Evolutionary conservation across 2,113 vertebrate genomes (phyloP), one percentile per base, ranked within the genome.

Genomic region (Parus major): DNA sequence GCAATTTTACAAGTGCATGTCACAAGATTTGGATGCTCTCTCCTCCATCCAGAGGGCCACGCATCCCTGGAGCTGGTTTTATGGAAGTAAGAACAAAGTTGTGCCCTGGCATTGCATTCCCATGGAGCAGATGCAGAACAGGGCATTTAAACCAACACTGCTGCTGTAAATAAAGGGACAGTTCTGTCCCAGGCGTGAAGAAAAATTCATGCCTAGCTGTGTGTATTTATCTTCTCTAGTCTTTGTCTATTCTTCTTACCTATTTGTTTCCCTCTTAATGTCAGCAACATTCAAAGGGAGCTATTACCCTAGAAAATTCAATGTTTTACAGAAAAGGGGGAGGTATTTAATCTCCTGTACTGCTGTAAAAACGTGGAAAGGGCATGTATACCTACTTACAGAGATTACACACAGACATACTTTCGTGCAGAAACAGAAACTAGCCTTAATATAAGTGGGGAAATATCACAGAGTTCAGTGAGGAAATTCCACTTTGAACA

Each of bases 51-150:
- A 25, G 10, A 71, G 23, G 7, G 11, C 29, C 44, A 9, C 0
- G 1, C 35, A 76, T 9, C 71, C 46, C 9, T 1, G 35, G 3
- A 57, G 50, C 36, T 36, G 28, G 29, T 2, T 3, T 0, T 10
- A 29, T 11, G 4, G 3, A 57, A 65, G 10, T 1, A 69, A 82
- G 24, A 28, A 53, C 20, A 19, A 84, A 61, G 36, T 2, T 55
- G 46, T 44, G 27, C 49, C 29, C 80, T 63, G 29, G 11, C 14
- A 66, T 44, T 59, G 66, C 35, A 63, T 15, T 33, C 19, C 68
- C 1, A 0, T 2, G 19, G 52, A 86, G 27, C 46, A 27, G 31
- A 56, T 2, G 7, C 12, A 76, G 50, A 76, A 70, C 4, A 44
- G 46, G 64, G 22, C 5, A 41, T 3, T 33, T 46, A 23, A 70